These are phyloP conservation scores for Apodemus sylvaticus DNA, from an alignment of 2,113 vertebrate species.

Conservation along the genomic window DNA sequence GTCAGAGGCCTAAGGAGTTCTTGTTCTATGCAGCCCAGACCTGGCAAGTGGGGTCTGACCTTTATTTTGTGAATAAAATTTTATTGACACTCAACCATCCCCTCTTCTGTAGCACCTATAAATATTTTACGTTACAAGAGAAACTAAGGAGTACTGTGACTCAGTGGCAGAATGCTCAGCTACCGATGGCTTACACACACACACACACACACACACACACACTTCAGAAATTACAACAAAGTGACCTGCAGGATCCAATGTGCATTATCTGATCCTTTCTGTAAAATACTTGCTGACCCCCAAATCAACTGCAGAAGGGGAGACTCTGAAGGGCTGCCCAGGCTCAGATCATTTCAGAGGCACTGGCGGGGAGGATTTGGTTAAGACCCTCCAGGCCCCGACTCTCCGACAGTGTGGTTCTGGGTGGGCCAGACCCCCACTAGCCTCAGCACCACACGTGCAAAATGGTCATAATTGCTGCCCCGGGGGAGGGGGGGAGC, in stretches of 20 bases:
- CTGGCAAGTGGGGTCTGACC: neutral
- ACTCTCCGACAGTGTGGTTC: neutral
- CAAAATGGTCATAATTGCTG: neutral
- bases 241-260: neutral
- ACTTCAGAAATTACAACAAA: neutral
- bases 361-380: neutral
- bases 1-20: neutral
- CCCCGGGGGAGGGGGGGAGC: neutral
- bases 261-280: neutral
- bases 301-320: neutral
- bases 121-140: neutral
- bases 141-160: neutral
- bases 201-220: neutral
- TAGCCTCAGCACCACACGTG: neutral
- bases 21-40: neutral
- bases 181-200: neutral
- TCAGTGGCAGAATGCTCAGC: neutral
- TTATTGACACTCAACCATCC: neutral
- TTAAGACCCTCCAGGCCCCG: neutral
- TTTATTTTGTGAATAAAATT: neutral
- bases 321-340: neutral
- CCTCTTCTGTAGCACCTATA: neutral
- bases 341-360: neutral
- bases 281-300: neutral
- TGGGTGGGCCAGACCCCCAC: neutral